These are phyloP conservation scores for Hydriomena furcata DNA, from an alignment of 2,888 invertebrate genomes.

Conservation along the genomic window DNA sequence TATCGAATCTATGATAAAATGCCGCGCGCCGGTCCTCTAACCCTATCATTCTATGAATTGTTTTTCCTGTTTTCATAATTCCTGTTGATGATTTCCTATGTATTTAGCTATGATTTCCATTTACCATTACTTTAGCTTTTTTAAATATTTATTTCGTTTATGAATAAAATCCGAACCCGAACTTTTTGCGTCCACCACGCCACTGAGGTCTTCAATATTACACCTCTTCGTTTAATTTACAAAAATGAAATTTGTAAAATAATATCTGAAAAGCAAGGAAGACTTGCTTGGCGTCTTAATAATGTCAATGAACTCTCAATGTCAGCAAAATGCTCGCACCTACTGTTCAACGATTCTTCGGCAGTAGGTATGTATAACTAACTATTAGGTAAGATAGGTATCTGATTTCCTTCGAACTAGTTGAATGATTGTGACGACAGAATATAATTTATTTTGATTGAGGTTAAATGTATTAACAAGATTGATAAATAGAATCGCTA, in stretches of 20 bases:
- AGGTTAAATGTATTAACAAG: constrained; percentile 44
- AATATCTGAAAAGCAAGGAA: constrained; percentile 57
- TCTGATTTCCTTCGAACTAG: constrained; percentile 45
- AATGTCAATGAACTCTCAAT: constrained; percentile 77
- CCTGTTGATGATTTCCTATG: too few species aligned
- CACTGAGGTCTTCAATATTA: too few species aligned
- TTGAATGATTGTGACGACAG: constrained; percentile 42
- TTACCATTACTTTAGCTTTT: too few species aligned
- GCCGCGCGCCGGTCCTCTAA: too few species aligned
- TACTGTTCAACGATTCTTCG: constrained; percentile 22
- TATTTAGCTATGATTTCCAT: too few species aligned
- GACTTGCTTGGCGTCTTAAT: constrained; percentile 56
- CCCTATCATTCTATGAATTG: too few species aligned
- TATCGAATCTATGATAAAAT: too few species aligned
- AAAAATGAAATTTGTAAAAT: constrained; percentile 31
- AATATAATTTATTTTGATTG: constrained; percentile 45
- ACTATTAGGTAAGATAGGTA: constrained; percentile 13
- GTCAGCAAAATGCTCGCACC: constrained; percentile 64
- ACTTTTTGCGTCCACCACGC: too few species aligned
- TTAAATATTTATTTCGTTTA: too few species aligned
- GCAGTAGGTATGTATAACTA: constrained; percentile 6
- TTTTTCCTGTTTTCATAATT: too few species aligned
- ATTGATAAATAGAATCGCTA: constrained; percentile 46
- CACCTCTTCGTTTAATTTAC: too few species aligned
- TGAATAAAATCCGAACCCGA: too few species aligned